phyloP scores from a whole-genome alignment of 2,797 vertebrate species.

The Brachyalestes nurse region DNA sequence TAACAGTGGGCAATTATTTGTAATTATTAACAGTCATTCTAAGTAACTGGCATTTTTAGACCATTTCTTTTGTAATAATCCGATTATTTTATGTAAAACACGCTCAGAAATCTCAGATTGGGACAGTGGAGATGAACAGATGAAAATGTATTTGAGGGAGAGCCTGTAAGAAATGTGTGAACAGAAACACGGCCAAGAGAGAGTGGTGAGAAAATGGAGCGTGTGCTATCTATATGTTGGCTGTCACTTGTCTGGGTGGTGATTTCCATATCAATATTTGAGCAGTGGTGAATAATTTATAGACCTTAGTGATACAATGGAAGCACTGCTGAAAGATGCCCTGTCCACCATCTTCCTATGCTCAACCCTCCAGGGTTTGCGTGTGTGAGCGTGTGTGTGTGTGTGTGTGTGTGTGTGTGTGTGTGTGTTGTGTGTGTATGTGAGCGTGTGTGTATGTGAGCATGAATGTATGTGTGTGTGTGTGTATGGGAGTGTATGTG shows the following conservation, averaged over 20 bases:
- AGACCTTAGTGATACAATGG: constrained; percentile 66
- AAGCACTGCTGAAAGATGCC: constrained; percentile 57
- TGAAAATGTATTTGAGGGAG: background rate
- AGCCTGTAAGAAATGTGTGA: background rate
- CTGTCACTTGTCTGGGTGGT: constrained; percentile 57
- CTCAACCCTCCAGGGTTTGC: constrained; percentile 59
- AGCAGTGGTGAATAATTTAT: constrained; percentile 72
- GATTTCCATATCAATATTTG: constrained; percentile 78
- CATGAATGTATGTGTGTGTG: constrained; percentile 36
- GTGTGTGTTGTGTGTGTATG: too few relatives aligned
- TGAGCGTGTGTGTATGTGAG: constrained; percentile 39
- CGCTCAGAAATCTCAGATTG: background rate
- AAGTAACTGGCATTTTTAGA: background rate
- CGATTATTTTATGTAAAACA: background rate
- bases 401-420: too few relatives aligned
- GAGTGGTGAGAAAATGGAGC: constrained; percentile 41
- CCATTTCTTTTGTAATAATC: background rate
- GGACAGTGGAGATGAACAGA: too few relatives aligned
- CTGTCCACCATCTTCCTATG: constrained; percentile 36
- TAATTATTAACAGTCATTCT: too few relatives aligned
- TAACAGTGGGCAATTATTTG: background rate
- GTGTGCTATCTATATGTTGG: constrained; percentile 46
- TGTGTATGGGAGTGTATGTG: too few relatives aligned
- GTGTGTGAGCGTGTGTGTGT: too few relatives aligned
- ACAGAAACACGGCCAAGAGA: constrained; percentile 12